These are phyloP conservation scores for Austrolebias charrua DNA, from an alignment of 2,797 vertebrate genomes.

Conservation along the genomic window DNA sequence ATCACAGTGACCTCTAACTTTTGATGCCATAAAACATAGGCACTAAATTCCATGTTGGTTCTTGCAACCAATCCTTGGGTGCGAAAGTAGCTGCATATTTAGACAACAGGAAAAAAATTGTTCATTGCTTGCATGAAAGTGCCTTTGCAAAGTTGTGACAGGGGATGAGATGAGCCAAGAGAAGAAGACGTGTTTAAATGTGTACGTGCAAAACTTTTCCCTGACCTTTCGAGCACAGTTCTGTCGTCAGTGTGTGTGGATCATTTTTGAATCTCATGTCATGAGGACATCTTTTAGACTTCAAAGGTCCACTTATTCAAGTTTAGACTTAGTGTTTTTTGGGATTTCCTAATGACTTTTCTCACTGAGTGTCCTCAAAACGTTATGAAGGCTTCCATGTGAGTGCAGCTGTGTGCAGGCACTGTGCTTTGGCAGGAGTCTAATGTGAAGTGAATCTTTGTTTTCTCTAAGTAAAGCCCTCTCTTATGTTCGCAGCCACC, in stretches of 20 bases:
- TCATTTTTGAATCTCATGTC: no score
- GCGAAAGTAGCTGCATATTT: slow-evolving; percentile 2
- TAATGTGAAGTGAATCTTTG: slow-evolving; percentile 72
- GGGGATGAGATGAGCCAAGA: slow-evolving; percentile 42
- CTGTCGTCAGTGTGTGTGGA: slow-evolving; percentile 4
- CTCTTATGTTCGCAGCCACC: slow-evolving; percentile 67
- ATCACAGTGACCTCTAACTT: no score
- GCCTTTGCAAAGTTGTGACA: slow-evolving; percentile 49
- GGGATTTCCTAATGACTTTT: not conserved
- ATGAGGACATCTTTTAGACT: not conserved
- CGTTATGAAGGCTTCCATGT: not conserved
- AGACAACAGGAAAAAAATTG: slow-evolving; percentile 8
- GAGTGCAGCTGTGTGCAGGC: slow-evolving; percentile 63
- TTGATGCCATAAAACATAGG: not conserved
- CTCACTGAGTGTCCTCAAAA: slow-evolving; percentile 6
- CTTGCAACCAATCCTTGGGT: slow-evolving; percentile 18
- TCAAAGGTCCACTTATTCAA: not conserved
- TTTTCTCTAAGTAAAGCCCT: slow-evolving; percentile 71
- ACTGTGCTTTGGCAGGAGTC: slow-evolving; percentile 59
- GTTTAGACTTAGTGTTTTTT: not conserved
- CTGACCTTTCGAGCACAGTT: slow-evolving; percentile 59
- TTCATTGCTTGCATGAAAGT: slow-evolving; percentile 49
- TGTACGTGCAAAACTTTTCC: slow-evolving; percentile 22
- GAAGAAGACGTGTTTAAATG: slow-evolving; percentile 44
- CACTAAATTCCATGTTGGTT: slow-evolving; percentile 7